Evolutionary conservation across 1,140 invertebrate species (phyloP), one percentile per base, ranked within the genome.

Genomic region (Pseudoatta argentina): DNA sequence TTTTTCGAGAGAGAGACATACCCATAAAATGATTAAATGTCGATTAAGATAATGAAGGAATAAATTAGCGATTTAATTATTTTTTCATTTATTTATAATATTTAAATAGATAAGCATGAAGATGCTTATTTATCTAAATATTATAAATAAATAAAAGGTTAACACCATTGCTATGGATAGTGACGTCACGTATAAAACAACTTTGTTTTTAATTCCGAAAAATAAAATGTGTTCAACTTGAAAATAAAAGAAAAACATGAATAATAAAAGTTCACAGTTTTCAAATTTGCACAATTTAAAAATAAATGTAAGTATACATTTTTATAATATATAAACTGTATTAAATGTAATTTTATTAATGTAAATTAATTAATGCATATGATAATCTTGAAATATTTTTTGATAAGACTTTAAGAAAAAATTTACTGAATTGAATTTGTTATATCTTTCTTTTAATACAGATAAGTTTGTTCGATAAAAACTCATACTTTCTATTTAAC

Each of bases 111-210:
- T 39, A 39, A 7, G 7, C 7, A 39, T 71, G 24, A n/a, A 30
- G 51, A n/a, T 27, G 18, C 12, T 53, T 21, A 16, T 64, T 6
- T 63, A 61, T 57, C 3, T 69, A 86, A 55, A 67, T 24, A 77
- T 18, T 34, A 67, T 34, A 8, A 66, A 18, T 61, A 75, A 10
- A 75, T n/a, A 10, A 48, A 48, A 76, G 21, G 7, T 63, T 27
- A 27, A 79, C 51, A 86, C 10, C 34, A 30, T 3, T 21, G 48
- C 48, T 16, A 34, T 6, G 14, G 4, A 16, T 16, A n/a, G 24
- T 82, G 24, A 63, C 18, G 30, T 0, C 27, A 55, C 16, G 16
- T 66, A 66, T 44, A 66, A 85, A 85, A 53, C 18, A 76, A 39
- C 14, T 67, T 64, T 39, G 14, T 57, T n/a, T n/a, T 76, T 44